These are phyloP conservation scores for Acromyrmex heyeri DNA, from an alignment of 1,140 invertebrate species.

Conservation along the genomic window DNA sequence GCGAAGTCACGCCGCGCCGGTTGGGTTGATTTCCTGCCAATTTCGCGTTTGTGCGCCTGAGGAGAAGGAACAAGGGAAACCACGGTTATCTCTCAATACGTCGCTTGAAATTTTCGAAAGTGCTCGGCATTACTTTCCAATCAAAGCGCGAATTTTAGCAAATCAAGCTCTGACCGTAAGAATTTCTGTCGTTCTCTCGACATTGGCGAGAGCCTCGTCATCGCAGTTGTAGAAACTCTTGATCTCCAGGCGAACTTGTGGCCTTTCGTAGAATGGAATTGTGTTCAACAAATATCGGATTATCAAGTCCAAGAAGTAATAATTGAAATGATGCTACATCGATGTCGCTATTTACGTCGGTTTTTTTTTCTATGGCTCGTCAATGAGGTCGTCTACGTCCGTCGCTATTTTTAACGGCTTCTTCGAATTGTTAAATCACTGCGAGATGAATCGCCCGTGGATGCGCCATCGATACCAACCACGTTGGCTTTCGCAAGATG, in stretches of 20 bases:
- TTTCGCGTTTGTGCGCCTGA: slow-evolving; percentile 50
- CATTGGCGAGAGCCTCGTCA: not conserved
- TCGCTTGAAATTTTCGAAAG: not conserved
- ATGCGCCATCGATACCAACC: slow-evolving; percentile 32
- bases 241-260: not conserved
- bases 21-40: slow-evolving; percentile 80
- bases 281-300: not conserved
- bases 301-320: not conserved
- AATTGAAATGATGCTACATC: not conserved
- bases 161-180: too few species aligned
- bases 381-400: slow-evolving; percentile 1
- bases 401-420: slow-evolving; percentile 21
- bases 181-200: too few species aligned
- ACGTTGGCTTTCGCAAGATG: not conserved
- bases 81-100: not conserved
- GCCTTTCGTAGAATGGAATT: not conserved
- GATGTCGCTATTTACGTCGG: not conserved
- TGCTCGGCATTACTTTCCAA: not conserved
- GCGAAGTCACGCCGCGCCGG: slow-evolving; percentile 60
- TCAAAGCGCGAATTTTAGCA: not conserved
- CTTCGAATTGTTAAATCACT: not conserved
- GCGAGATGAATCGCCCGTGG: not conserved
- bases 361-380: not conserved
- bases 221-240: not conserved
- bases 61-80: not conserved